Evolutionary conservation across 2,797 vertebrate genomes (phyloP), one percentile per base, ranked within the genome.

Genomic region (Simalia tracyae): DNA sequence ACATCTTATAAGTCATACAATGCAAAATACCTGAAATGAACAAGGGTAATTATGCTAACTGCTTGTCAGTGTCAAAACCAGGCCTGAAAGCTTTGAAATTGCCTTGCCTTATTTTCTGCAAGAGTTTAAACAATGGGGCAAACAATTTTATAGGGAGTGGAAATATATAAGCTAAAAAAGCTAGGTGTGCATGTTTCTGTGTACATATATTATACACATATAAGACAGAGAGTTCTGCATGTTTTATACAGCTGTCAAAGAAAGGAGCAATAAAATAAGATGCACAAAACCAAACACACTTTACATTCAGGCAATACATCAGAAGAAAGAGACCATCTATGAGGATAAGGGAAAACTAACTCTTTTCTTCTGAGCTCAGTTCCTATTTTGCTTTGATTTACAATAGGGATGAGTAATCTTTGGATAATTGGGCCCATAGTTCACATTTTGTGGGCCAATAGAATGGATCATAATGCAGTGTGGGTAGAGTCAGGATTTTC

Each of bases 31-130:
- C 95, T 96, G 89, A 61, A 94, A 91, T 93, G 66, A 90, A 90
- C 59, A 93, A 94, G 28, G 92, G 84, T 72, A 96, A 97, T 97
- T 96, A 96, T 63, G 66, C 60, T 93, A 96, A 96, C 91, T 90
- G 91, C 95, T 94, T 96, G 95, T 94, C 95, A 95, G 92, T 0
- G 0, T 93, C 90, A 96, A 95, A 93, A 96, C 93, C 90, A 81
- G 31, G 68, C 11, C 76, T 91, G 93, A 93, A 91, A 63, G 91
- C 42, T 68, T 92, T 72, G 86, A 94, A 96, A 96, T 96, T 92
- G 95, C 56, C 93, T 76, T 93, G 91, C 76, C 88, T 92, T 94
- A 95, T 91, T 95, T 92, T 92, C 94, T 94, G 92, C 91, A 89
- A 94, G 84, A 84, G n/a, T 94, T 86, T 63, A 94, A 81, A 84